These are phyloP conservation scores for Micrasema longulum DNA, from an alignment of 1,140 invertebrate genomes.

Conservation along the genomic window DNA sequence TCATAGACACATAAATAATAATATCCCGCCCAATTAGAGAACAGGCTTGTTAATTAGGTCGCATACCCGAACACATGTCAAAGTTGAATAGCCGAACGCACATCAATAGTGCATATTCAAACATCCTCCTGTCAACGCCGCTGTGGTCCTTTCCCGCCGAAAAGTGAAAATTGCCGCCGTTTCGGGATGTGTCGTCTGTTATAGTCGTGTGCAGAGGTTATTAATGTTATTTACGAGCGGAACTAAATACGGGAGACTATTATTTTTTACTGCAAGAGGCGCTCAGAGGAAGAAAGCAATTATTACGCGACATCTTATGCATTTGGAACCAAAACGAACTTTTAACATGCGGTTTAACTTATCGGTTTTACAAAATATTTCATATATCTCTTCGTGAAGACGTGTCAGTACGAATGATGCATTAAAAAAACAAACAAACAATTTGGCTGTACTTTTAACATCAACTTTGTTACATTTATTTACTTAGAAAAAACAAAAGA, in stretches of 20 bases:
- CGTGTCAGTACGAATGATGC: no score
- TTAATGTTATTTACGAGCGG: constrained; percentile 13
- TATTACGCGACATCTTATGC: constrained; percentile 1
- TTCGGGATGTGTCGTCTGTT: background rate
- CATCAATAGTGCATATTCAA: no score
- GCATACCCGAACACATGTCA: constrained; percentile 2
- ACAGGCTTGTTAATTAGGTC: constrained; percentile 8
- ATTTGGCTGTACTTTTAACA: no score
- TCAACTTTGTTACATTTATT: no score
- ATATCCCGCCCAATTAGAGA: background rate
- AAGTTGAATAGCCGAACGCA: background rate
- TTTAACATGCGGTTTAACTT: no score
- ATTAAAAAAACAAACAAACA: no score
- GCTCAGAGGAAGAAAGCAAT: constrained; percentile 4
- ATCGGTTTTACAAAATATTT: no score
- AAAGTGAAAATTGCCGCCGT: background rate
- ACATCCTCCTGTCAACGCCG: background rate
- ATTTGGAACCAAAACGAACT: no score
- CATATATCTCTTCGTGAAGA: no score
- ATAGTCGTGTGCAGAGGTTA: background rate
- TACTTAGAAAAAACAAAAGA: no score
- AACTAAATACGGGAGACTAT: background rate
- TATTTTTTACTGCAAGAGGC: background rate
- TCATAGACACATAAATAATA: background rate
- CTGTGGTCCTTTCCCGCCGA: background rate